Base-by-base conservation (phyloP, 2,888 invertebrate genomes). In the Thereva unica region DNA sequence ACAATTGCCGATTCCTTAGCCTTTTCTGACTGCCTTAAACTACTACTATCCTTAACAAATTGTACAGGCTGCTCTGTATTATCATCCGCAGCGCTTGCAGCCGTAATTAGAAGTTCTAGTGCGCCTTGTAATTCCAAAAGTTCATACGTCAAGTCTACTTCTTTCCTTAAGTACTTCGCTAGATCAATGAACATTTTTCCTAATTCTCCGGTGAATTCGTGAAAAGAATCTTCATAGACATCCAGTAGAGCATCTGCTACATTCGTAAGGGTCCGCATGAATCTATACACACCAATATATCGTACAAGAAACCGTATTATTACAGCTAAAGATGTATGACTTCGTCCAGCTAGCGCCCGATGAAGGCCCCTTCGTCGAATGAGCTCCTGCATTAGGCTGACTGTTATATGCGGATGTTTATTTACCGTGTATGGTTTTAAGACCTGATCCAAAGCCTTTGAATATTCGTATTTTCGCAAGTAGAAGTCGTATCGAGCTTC, bases 361-460 rank as follows among this genome's bases (percentile, higher is more conserved):
- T 85, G 83, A 23, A 98, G 81, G 0, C 89, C 92, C 77, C 89
- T 88, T 65, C 96, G 85, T 74, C 92, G 85, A n/a, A 91, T 88
- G 69, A 97, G 82, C 80, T 97, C 97, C 77, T 92, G 91, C 75
- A 97, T 84, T 5, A 96, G 83, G 57, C 90, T 87, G 41, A 93
- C 87, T 1, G 93, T 89, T 37, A 88, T 84, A 73, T 93, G 90
- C 0, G 97, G 95, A 45, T 78, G 83, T 75, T 86, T 88, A 44
- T 83, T 85, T 1, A 83, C 78, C n/a, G 87, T 82, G 74, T 84
- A 84, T 8, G 83, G 82, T 54, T 81, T 75, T 72, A 96, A 78
- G 12, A 89, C 93, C 57, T 81, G 79, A 75, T 91, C 88, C 12
- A 97, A 81, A 0, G 95, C 94, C 82, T 89, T 90, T 1, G 87